Evolutionary conservation across 2,797 vertebrate genomes (phyloP), one percentile per base, ranked within the genome.

Genomic region (Champsocephalus esox): DNA sequence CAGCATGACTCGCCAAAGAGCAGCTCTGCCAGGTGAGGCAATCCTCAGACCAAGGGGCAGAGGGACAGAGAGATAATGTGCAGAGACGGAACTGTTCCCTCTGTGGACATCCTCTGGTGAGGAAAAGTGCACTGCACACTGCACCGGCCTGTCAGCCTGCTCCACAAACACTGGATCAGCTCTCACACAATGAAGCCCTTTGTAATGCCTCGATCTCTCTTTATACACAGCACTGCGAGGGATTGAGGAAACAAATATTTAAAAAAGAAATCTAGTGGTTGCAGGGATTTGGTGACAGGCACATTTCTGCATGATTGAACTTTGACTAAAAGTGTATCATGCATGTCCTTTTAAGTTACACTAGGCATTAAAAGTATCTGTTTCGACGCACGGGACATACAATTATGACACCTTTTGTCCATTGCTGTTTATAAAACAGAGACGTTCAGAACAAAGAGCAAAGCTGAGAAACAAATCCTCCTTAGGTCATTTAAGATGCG

Each of bases 1-100:
- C 75, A 93, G 90, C 86, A 92, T 94, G 93, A 94, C 92, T 91
- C 83, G 86, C 92, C 55, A 75, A 86, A 92, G 32, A 63, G 19
- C 58, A 61, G 66, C 46, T 67, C 54, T 54, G 66, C 55, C 48
- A 38, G 13, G 66, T 85, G 82, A 82, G 54, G 69, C 78, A 89
- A 85, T 19, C 9, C 24, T 38, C 24, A 52, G 55, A 38, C 34
- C 34, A 38, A 38, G 34, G 34, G 34, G 10, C 48, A 59, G 58
- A 51, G 12, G 66, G 45, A n/a, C 7, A 50, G 69, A 81, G 45
- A 75, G 38, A 46, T 28, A 69, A 70, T 2, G 70, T 82, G 78
- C 68, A 70, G 70, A 85, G 80, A 84, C 70, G 87, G 81, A 87
- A 79, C 73, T 61, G 54, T 82, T 62, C 19, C 19, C 19, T 19